Conservation (phyloP, 1,140 invertebrate species). For the Laodelphax striatellus region DNA sequence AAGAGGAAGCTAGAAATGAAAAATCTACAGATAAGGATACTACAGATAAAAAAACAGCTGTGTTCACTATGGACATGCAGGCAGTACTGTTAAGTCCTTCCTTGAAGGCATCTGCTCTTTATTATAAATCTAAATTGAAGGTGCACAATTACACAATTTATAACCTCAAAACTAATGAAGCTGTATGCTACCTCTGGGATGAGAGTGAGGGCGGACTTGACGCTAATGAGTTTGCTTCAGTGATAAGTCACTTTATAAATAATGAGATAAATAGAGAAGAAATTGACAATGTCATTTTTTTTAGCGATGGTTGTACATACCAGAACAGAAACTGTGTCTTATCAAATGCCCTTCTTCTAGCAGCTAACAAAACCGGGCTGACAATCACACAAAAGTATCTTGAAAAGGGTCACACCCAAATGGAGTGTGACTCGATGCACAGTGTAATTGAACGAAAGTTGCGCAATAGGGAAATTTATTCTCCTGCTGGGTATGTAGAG, state of each 20-base stretch:
- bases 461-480: conserved; percentile 15
- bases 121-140: conserved; percentile 1
- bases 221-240: conserved; percentile 17
- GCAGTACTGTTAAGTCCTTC: conserved; percentile 3
- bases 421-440: conserved; percentile 9
- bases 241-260: conserved; percentile 11
- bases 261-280: conserved; percentile 1
- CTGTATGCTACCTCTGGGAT: conserved; percentile 4
- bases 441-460: conserved; percentile 8
- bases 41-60: neutral
- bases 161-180: conserved; percentile 5
- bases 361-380: conserved; percentile 14
- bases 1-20: conserved; percentile 3
- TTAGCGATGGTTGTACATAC: conserved; percentile 1
- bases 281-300: conserved; percentile 17
- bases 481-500: conserved; percentile 15
- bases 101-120: neutral
- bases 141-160: conserved; percentile 2
- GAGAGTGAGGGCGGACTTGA: conserved; percentile 1
- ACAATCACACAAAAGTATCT: conserved; percentile 26
- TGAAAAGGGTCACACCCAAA: conserved; percentile 22
- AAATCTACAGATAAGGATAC: conserved; percentile 2
- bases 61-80: conserved; percentile 11
- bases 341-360: conserved; percentile 19
- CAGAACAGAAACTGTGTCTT: conserved; percentile 19